These are phyloP conservation scores for Netelia inedita DNA, from an alignment of 2,888 invertebrate genomes.

Conservation along the genomic window DNA sequence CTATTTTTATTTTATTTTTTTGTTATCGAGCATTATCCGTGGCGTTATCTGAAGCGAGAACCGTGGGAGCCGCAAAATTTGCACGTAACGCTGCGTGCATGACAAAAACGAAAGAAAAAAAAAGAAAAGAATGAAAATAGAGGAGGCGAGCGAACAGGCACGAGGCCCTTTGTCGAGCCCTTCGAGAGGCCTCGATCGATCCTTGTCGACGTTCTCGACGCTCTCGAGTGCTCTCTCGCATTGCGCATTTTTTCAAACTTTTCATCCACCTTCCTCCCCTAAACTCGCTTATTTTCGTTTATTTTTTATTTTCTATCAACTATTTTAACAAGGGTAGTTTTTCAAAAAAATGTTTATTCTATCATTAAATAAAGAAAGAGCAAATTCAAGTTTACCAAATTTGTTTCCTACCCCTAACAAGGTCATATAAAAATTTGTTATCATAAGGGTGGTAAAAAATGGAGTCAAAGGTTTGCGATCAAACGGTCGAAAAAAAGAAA, in stretches of 20 bases:
- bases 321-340: neutral
- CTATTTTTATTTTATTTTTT: neutral
- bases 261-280: constrained; percentile 3
- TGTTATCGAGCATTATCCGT: constrained; percentile 61
- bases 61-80: constrained; percentile 70
- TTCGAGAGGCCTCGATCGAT: constrained; percentile 65
- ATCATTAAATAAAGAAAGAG: too few species aligned
- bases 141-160: constrained; percentile 14
- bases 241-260: constrained; percentile 64
- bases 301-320: neutral
- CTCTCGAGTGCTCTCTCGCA: constrained; percentile 57
- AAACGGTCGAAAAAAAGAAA: constrained; percentile 37
- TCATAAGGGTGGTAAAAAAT: neutral
- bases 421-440: too few species aligned
- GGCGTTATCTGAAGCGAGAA: constrained; percentile 67
- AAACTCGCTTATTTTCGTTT: neutral
- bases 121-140: neutral
- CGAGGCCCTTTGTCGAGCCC: constrained; percentile 51
- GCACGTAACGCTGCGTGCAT: constrained; percentile 60
- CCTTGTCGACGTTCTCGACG: constrained; percentile 49
- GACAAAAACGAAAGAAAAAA: neutral
- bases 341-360: neutral
- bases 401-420: too few species aligned
- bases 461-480: neutral
- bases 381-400: too few species aligned